phyloP scores from a whole-genome alignment of 2,113 vertebrate genomes.

The Gorsachius goisagi region DNA sequence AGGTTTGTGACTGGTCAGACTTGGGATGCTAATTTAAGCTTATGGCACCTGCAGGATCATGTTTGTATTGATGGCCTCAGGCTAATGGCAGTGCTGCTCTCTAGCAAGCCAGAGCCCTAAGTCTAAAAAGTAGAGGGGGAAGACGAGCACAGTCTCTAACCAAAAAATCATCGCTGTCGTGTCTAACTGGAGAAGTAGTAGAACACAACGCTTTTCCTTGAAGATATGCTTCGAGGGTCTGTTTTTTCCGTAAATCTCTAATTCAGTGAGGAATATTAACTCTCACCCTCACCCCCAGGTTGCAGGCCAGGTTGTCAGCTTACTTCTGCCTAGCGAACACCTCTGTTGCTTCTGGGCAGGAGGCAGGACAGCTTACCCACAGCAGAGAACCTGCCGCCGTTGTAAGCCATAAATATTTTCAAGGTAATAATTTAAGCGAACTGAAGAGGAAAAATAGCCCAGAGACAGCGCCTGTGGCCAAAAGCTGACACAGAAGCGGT shows the following conservation, averaged over 20 bases:
- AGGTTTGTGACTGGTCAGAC: background rate
- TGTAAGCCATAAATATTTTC: background rate
- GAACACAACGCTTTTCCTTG: background rate
- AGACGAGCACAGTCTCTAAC: background rate
- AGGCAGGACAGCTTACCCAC: background rate
- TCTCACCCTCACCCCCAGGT: background rate
- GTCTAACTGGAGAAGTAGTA: background rate
- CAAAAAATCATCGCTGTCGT: background rate
- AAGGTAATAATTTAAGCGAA: background rate
- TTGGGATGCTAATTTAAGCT: background rate
- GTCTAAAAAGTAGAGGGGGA: background rate
- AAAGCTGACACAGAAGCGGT: background rate
- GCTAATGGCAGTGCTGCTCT: background rate
- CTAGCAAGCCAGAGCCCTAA: background rate
- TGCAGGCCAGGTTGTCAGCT: background rate
- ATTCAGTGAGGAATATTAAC: background rate
- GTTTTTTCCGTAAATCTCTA: background rate
- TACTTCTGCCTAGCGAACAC: background rate
- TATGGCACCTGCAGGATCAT: background rate
- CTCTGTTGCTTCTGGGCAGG: background rate
- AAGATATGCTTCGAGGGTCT: background rate
- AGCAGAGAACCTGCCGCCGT: background rate
- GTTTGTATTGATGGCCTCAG: background rate
- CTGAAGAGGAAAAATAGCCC: background rate
- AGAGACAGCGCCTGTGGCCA: background rate